phyloP scores from a whole-genome alignment of 2,888 invertebrate species.

The Pycnomerus fuliginosus region DNA sequence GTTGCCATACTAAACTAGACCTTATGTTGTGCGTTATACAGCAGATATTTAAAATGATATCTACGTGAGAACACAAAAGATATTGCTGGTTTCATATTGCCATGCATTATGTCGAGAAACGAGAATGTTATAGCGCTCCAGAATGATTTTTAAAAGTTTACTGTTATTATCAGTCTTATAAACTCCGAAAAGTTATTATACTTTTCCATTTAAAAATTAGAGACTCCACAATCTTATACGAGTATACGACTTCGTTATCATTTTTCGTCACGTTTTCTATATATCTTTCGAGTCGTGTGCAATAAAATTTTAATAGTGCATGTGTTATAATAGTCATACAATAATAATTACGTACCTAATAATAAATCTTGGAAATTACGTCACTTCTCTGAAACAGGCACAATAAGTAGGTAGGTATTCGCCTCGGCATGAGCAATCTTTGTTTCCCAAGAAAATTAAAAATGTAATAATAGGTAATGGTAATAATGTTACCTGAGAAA shows the following conservation, averaged over 20 bases:
- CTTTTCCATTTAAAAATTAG: slow-evolving; percentile 6
- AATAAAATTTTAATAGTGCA: no score
- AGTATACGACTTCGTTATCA: no score
- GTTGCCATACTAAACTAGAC: not conserved
- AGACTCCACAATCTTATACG: no score
- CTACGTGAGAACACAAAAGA: slow-evolving; percentile 2
- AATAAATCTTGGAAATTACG: slow-evolving; percentile 4
- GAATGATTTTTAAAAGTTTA: slow-evolving; percentile 5
- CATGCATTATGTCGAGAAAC: not conserved
- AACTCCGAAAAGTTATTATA: slow-evolving; percentile 8
- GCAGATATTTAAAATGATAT: slow-evolving; percentile 3
- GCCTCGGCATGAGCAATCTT: no score
- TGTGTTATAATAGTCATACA: no score
- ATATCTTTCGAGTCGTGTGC: no score
- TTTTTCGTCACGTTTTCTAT: slow-evolving; percentile 11
- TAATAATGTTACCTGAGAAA: no score
- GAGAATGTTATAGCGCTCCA: slow-evolving; percentile 1
- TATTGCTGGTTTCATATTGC: slow-evolving; percentile 5
- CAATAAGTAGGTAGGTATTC: no score
- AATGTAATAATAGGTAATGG: no score
- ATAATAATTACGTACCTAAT: slow-evolving; percentile 5
- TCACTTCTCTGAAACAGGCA: slow-evolving; percentile 1
- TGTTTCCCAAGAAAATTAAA: no score
- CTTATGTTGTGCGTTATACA: no score
- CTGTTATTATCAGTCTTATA: slow-evolving; percentile 11